These are phyloP conservation scores for Platyrinchus mystaceus DNA, from an alignment of 2,797 vertebrate genomes.

Conservation along the genomic window DNA sequence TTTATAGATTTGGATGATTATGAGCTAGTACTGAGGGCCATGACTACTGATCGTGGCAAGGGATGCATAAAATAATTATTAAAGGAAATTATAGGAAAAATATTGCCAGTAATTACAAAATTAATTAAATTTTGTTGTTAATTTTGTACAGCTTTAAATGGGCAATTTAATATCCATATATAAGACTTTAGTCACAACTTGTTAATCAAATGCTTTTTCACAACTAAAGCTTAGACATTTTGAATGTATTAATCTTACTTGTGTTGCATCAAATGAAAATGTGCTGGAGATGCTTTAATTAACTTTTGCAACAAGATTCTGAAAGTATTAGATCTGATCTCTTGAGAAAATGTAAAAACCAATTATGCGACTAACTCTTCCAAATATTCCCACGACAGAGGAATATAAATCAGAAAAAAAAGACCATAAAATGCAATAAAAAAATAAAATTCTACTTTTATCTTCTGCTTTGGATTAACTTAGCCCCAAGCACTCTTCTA, in stretches of 20 bases:
- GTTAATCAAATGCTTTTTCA: not conserved
- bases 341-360: slow-evolving; percentile 38
- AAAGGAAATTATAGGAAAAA: not conserved
- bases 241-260: not conserved
- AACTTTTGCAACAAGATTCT: slow-evolving; percentile 55
- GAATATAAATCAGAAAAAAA: slow-evolving; percentile 8
- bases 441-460: not conserved
- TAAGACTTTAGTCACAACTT: not conserved
- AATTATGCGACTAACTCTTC: slow-evolving; percentile 58
- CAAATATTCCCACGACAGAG: slow-evolving; percentile 40
- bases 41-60: not conserved
- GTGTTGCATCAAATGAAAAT: slow-evolving; percentile 20
- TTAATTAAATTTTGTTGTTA: not conserved
- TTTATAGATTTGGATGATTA: not conserved
- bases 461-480: not conserved
- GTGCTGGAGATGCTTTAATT: slow-evolving; percentile 52
- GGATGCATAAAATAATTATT: not conserved
- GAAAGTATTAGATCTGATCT: slow-evolving; percentile 23
- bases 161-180: not conserved
- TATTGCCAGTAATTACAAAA: not conserved
- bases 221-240: not conserved
- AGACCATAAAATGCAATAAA: not conserved
- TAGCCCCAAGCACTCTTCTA: not conserved
- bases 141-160: not conserved
- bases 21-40: not conserved